Evolutionary conservation across 2,113 vertebrate genomes (phyloP).

Genomic region (Pelecanoides urinatrix): DNA sequence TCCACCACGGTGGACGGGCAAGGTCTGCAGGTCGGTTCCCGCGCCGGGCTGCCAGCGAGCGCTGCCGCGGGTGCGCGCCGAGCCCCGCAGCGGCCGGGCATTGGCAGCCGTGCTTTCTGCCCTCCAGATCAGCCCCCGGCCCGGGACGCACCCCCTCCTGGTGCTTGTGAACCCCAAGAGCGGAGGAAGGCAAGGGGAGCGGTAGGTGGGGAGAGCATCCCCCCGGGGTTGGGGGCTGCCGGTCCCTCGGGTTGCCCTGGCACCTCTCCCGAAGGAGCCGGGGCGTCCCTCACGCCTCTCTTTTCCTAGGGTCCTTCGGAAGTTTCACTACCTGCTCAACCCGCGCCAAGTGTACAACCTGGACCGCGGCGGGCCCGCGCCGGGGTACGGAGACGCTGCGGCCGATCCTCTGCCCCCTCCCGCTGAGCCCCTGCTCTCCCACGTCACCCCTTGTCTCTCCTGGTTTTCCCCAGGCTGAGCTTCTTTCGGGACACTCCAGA

Average conservation of each 20-base stretch:
- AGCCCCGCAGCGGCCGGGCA: fast-evolving
- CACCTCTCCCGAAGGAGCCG: fast-evolving
- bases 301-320: conserved; percentile 72
- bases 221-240: fast-evolving
- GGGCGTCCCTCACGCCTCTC: neutral
- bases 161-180: conserved; percentile 95
- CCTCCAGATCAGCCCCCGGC: conserved; percentile 86
- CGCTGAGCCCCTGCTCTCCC: fast-evolving
- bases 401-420: neutral
- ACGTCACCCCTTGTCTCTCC: neutral
- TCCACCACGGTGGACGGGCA: conserved; percentile 80
- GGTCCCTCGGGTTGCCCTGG: fast-evolving
- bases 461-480: conserved; percentile 68
- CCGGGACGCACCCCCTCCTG: conserved; percentile 88
- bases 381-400: conserved; percentile 64
- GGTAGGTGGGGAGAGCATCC: conserved; percentile 69
- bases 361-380: conserved; percentile 72
- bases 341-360: conserved; percentile 82
- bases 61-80: fast-evolving
- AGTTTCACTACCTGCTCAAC: conserved; percentile 83
- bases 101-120: neutral
- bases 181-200: conserved; percentile 91
- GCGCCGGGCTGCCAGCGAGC: fast-evolving
- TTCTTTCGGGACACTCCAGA: conserved; percentile 76
- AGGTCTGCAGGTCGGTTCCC: conserved; percentile 76